Conservation (phyloP, 2,888 invertebrate genomes). For the Drosophila nr. fundita region DNA sequence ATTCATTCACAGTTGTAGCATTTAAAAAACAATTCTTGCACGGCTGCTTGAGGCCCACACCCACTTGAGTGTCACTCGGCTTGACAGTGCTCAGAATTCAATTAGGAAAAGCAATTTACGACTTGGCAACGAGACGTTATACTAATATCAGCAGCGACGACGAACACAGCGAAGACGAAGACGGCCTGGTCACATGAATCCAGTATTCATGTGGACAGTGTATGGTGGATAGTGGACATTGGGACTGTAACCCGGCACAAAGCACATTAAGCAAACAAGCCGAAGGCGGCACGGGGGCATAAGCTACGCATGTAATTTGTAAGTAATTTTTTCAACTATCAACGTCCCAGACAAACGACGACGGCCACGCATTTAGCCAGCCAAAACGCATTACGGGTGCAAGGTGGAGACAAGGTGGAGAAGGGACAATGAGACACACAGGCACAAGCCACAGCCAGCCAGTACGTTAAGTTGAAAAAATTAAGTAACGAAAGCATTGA, state of each 20-base stretch:
- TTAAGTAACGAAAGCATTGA: slow-evolving; percentile 78
- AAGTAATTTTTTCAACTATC: slow-evolving; percentile 81
- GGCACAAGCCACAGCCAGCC: slow-evolving; percentile 65
- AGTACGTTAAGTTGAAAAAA: slow-evolving; percentile 68
- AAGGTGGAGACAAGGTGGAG: background rate
- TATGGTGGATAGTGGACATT: slow-evolving; percentile 21
- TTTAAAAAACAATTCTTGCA: slow-evolving; percentile 39
- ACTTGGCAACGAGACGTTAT: slow-evolving; percentile 72
- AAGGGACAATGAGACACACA: slow-evolving; percentile 27
- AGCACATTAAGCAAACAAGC: slow-evolving; percentile 75
- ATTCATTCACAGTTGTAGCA: slow-evolving; percentile 22
- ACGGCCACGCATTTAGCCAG: slow-evolving; percentile 64
- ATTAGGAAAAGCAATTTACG: slow-evolving; percentile 79
- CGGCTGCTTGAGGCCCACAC: slow-evolving; percentile 40
- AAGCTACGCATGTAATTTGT: slow-evolving; percentile 81
- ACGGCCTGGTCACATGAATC: slow-evolving; percentile 29
- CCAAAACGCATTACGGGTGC: slow-evolving; percentile 59
- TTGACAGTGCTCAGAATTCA: slow-evolving; percentile 74
- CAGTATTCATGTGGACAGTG: background rate
- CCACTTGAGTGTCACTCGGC: slow-evolving; percentile 64
- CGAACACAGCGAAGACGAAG: slow-evolving; percentile 7
- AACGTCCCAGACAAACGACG: slow-evolving; percentile 69
- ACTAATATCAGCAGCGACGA: slow-evolving; percentile 61
- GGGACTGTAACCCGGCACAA: slow-evolving; percentile 61
- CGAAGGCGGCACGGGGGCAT: slow-evolving; percentile 78